phyloP scores from a whole-genome alignment of 2,113 vertebrate genomes.

The Apaloderma vittatum region DNA sequence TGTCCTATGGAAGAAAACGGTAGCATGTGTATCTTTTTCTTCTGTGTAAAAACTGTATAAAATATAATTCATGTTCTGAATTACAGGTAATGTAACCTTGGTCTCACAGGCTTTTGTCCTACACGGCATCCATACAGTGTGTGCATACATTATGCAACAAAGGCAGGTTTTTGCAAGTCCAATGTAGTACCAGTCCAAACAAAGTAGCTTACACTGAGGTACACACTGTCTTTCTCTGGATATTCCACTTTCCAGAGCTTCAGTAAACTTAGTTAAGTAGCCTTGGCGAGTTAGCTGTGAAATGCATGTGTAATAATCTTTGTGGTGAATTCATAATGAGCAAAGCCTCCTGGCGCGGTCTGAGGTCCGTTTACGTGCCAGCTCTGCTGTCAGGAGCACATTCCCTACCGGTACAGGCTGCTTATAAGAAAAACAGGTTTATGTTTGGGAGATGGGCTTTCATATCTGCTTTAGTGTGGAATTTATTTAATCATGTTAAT shows the following conservation, averaged over 20 bases:
- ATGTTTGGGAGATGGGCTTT: not conserved
- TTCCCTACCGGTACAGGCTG: not conserved
- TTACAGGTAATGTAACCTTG: not conserved
- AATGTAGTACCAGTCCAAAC: not conserved
- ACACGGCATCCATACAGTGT: rapidly evolving
- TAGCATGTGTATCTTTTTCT: not conserved
- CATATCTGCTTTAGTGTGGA: not conserved
- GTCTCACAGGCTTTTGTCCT: not conserved
- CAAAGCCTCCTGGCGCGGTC: not conserved
- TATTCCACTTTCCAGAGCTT: not conserved
- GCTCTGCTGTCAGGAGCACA: not conserved
- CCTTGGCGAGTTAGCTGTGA: not conserved
- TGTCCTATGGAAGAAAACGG: not conserved
- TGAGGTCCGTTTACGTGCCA: not conserved
- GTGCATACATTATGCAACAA: not conserved
- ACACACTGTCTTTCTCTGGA: not conserved
- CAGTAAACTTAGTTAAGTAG: not conserved
- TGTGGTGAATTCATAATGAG: not conserved
- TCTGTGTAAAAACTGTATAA: not conserved
- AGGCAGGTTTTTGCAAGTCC: not conserved
- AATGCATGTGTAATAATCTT: not conserved
- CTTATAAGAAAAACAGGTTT: not conserved
- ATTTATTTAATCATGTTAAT: not conserved
- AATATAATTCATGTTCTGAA: not conserved
- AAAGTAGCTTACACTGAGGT: not conserved